Conservation (phyloP, 2,113 vertebrate genomes). For the Poeciliopsis turrubarensis region DNA sequence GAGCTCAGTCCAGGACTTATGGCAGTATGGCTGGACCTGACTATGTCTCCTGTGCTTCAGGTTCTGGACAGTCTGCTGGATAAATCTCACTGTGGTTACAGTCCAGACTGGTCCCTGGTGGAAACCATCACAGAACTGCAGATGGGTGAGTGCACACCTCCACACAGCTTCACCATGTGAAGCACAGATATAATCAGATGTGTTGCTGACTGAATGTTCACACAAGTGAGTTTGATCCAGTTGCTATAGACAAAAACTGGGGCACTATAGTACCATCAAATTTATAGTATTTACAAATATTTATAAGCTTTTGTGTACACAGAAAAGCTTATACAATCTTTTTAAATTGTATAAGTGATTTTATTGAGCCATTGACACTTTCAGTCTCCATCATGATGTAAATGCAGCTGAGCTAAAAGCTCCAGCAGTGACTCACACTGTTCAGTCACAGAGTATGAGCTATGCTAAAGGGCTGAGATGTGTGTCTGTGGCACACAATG, state of each 20-base stretch:
- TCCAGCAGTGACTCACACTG: not conserved
- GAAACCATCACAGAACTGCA: constrained; percentile 95
- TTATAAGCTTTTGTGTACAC: too few species aligned
- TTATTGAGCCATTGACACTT: too few species aligned
- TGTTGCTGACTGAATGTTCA: too few species aligned
- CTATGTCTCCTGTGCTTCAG: constrained; percentile 27
- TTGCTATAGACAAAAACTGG: too few species aligned
- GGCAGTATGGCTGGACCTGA: not conserved
- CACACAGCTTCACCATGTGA: constrained; percentile 3
- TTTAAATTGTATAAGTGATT: too few species aligned
- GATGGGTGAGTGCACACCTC: constrained; percentile 86
- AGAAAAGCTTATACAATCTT: too few species aligned
- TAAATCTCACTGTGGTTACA: constrained; percentile 96
- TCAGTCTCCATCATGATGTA: not conserved
- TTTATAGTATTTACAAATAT: too few species aligned
- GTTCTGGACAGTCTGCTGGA: constrained; percentile 96
- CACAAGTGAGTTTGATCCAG: too few species aligned
- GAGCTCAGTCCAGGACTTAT: not conserved
- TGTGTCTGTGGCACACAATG: constrained; percentile 20
- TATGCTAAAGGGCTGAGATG: not conserved
- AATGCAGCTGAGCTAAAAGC: not conserved
- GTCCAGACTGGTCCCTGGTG: constrained; percentile 97
- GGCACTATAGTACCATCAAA: too few species aligned
- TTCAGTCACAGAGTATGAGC: not conserved
- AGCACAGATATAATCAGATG: too few species aligned